Conservation (phyloP, 2,113 vertebrate species). For the Malurus elegans region DNA sequence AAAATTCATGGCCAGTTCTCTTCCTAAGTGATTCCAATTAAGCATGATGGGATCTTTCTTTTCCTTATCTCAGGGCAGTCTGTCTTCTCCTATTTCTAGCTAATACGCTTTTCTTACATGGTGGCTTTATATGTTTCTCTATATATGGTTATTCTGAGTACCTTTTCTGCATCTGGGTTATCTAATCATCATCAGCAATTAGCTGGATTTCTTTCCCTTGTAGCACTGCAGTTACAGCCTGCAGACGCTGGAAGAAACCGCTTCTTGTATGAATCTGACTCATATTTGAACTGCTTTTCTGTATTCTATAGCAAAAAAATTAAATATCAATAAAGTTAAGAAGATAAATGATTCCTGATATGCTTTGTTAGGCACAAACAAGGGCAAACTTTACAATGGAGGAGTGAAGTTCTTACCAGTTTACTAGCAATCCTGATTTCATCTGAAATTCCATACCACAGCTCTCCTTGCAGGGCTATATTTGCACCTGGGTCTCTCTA, state of each 20-base stretch:
- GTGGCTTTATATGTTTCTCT: background rate
- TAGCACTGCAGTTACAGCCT: background rate
- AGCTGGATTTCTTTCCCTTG: background rate
- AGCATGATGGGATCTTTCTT: background rate
- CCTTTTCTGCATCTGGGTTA: background rate
- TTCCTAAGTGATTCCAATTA: background rate
- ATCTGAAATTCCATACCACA: background rate
- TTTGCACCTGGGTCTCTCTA: background rate
- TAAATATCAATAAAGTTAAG: background rate
- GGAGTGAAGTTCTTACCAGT: background rate
- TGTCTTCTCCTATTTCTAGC: background rate
- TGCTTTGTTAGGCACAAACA: background rate
- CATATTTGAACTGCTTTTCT: background rate
- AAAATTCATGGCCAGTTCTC: background rate
- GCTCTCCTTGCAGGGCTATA: background rate
- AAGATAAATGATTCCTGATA: background rate
- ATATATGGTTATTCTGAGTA: background rate
- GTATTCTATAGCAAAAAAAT: background rate
- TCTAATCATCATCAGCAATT: background rate
- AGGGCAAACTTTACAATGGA: background rate
- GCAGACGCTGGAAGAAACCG: slow-evolving; percentile 1
- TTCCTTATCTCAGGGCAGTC: background rate
- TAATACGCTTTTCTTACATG: background rate
- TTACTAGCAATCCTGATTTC: background rate
- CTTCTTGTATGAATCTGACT: background rate